A percentile compares a stretch with the other conserved stretches of the same genome.
These are phyloP conservation scores for Liasis olivaceus DNA, from an alignment of 2,797 vertebrate genomes.

Conservation along the genomic window DNA sequence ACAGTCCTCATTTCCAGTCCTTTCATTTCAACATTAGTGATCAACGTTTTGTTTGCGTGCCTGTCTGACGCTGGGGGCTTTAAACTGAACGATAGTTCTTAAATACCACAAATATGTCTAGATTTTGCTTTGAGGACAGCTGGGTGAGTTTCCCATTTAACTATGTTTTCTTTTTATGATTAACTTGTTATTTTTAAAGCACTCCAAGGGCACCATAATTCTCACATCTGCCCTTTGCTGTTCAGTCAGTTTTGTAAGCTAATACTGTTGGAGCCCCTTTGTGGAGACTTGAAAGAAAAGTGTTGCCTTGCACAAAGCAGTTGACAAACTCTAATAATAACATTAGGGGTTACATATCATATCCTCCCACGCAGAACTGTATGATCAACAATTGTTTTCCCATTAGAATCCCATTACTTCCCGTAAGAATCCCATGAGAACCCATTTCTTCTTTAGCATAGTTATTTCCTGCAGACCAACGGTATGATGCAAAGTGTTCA, in stretches of 20 bases:
- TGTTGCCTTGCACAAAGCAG: background rate
- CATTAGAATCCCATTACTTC: background rate
- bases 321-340: background rate
- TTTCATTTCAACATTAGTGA: background rate
- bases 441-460: too few species aligned
- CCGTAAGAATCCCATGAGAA: too few species aligned
- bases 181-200: conserved; percentile 28
- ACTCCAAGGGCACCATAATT: conserved; percentile 19
- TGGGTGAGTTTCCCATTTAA: background rate
- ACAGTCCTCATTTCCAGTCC: background rate
- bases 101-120: background rate
- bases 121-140: background rate
- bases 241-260: background rate
- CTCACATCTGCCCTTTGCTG: conserved; percentile 21
- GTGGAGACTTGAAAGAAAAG: conserved; percentile 12
- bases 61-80: background rate
- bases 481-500: background rate
- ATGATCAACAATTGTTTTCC: background rate
- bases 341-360: background rate
- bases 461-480: background rate
- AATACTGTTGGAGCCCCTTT: background rate
- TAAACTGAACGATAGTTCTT: background rate
- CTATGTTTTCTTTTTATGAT: background rate
- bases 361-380: background rate
- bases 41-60: background rate